These are phyloP conservation scores for Leucania comma DNA, from an alignment of 2,888 invertebrate species.

Conservation along the genomic window DNA sequence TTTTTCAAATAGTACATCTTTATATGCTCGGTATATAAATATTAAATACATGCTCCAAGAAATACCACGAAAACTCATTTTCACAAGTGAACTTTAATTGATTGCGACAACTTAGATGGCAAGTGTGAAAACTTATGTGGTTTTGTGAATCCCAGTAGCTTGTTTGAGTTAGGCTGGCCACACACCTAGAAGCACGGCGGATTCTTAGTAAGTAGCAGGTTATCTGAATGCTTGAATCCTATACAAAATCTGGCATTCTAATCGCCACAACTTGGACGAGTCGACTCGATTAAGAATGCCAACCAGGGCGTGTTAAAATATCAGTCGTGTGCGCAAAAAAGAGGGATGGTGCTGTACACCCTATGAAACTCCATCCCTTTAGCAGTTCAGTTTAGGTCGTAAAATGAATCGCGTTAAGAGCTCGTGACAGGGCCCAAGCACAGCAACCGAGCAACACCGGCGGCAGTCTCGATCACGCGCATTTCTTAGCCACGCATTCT, in stretches of 20 bases:
- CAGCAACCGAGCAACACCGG: too few relatives aligned
- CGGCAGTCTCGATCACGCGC: too few relatives aligned
- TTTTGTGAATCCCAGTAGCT: conserved; percentile 44
- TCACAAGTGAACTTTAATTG: conserved; percentile 72
- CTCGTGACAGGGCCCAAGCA: too few relatives aligned
- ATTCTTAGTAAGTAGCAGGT: background rate
- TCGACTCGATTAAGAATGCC: too few relatives aligned
- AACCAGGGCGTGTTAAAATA: too few relatives aligned
- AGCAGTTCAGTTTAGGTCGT: too few relatives aligned
- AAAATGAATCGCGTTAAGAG: too few relatives aligned
- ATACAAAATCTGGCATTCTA: background rate
- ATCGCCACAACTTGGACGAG: too few relatives aligned
- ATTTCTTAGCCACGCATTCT: too few relatives aligned
- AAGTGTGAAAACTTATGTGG: conserved; percentile 66
- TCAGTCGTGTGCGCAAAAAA: too few relatives aligned
- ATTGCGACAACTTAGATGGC: conserved; percentile 59
- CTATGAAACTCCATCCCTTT: too few relatives aligned
- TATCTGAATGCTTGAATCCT: background rate
- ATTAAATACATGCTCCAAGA: conserved; percentile 68
- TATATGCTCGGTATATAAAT: conserved; percentile 75
- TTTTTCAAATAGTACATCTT: conserved; percentile 72
- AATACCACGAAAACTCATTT: conserved; percentile 58
- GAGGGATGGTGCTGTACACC: too few relatives aligned
- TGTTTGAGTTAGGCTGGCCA: conserved; percentile 31
- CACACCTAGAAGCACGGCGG: conserved; percentile 10